Base-by-base conservation (phyloP, 2,113 vertebrate species). In the Solea solea region DNA sequence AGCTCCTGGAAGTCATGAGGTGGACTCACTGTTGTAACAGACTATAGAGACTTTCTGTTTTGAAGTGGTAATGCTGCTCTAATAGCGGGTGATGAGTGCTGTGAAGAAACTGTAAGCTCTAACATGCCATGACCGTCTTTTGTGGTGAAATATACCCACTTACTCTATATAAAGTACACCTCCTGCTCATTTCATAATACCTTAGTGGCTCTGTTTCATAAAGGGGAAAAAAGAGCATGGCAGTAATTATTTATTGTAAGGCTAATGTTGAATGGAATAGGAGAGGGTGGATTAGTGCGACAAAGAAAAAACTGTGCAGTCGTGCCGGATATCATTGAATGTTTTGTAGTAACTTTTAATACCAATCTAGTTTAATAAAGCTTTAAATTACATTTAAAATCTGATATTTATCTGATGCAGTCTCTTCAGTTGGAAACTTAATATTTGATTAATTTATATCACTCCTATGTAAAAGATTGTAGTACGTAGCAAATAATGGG, bases 61-160 rank as follows among this genome's bases (percentile, higher is more conserved):
- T 92, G 92, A 91, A 91, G 88, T 90, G 89, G 80, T 88, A 89
- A 93, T 90, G 85, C 77, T 42, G 42, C 65, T 80, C 73, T 90
- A 91, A 90, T 92, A 79, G 81, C 83, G 81, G 21, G 75, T 80
- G 89, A 88, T 90, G 89, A 90, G 68, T 79, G 80, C 88, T 87
- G 80, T 48, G 69, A 85, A 86, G 81, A 68, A 84, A 87, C 70
- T 80, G 82, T 71, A 68, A 75, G 79, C 86, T 66, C 65, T 91
- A 91, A 91, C 76, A 50, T 62, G 68, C 87, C 57, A 79, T 82
- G 89, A 91, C 86, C 62, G 78, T 79, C 82, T 82, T 90, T 90
- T 91, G 89, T 89, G 40, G 68, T 67, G 76, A 86, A 86, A 88
- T 82, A 79, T 83, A 55, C 39, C 72, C 72, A 85, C 84, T 83